Evolutionary conservation across 2,797 vertebrate genomes (phyloP).

Genomic region (Neosalanx taihuensis): DNA sequence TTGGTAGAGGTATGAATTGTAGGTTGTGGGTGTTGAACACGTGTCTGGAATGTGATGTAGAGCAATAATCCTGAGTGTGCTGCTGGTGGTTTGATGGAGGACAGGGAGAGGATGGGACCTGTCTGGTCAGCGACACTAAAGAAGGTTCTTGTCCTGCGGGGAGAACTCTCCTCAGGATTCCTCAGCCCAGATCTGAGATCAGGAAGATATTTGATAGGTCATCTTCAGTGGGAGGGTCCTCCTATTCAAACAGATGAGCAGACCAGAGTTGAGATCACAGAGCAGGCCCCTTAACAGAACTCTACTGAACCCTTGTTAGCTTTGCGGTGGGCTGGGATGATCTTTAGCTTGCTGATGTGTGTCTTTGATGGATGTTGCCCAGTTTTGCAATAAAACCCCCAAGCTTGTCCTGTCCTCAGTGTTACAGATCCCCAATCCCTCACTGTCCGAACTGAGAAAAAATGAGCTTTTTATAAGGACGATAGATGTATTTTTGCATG

Average conservation of each 20-base stretch:
- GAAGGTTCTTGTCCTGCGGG: not conserved
- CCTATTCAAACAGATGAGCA: not conserved
- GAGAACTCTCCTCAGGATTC: too few species aligned
- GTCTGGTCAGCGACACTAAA: not conserved
- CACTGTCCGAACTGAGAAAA: conserved; percentile 16
- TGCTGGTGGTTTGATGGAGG: conserved; percentile 1
- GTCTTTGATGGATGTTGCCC: conserved; percentile 45
- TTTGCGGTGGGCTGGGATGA: too few species aligned
- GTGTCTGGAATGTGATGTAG: conserved; percentile 32
- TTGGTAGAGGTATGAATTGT: conserved; percentile 11
- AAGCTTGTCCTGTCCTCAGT: conserved; percentile 18
- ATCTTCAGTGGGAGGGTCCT: too few species aligned
- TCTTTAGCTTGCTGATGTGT: not conserved
- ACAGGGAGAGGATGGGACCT: not conserved
- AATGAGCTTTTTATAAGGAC: conserved; percentile 22
- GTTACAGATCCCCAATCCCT: conserved; percentile 34
- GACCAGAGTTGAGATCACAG: too few species aligned
- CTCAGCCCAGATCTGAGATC: too few species aligned
- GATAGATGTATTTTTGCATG: conserved; percentile 53
- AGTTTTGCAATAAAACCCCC: conserved; percentile 64
- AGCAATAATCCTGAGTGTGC: conserved; percentile 51
- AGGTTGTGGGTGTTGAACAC: not conserved
- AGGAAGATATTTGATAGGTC: not conserved
- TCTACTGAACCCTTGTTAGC: too few species aligned
- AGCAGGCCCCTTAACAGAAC: too few species aligned